Base-by-base conservation (phyloP, 2,797 vertebrate species). In the Neopelma chrysocephalum region DNA sequence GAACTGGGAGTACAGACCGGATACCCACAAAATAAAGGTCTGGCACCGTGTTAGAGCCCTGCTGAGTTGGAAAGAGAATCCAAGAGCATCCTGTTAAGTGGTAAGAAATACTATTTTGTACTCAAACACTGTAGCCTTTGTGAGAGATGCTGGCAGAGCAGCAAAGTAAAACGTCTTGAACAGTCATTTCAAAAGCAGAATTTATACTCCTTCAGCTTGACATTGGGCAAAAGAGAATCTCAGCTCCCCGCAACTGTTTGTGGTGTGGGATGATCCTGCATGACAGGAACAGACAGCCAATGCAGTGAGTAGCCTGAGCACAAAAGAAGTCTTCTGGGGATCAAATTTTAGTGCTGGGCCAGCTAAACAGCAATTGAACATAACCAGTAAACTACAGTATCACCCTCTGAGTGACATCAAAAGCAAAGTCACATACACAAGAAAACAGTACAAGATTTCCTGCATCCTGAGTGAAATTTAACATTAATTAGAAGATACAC, bases 1-100 rank as follows among this genome's bases (percentile, higher is more conserved):
- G 90, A 96, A 95, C 87, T 43, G 65, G 20, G 82, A 92, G 71
- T 47, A 76, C 71, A 72, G 66, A 86, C 91, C 94, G 94, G 95
- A 96, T 89, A 91, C 38, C 19, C 87, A 19, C 66, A 90, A 90
- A 94, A 93, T 87, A 90, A 84, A 86, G 80, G 76, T 40, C 89
- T 96, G 93, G 94, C 92, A 95, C 40, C 0, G 5, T 12, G 54
- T 68, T 85, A 95, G 75, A 92, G 73, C 68, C 76, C 79, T 62
- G 83, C 93, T 83, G 93, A 94, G 87, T 1, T 95, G 56, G 82
- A 75, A 94, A 93, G 65, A 78, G 88, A 95, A 95, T 86, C 92
- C 94, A 93, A 97, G 87, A 92, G 94, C 93, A 95, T 95, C 85
- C 93, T 94, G 91, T 91, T 92, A 95, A 96, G 69, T 96, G 87